A percentile compares a stretch with the other conserved stretches of the same genome.
Evolutionary conservation across 2,888 invertebrate genomes (phyloP).

Genomic region (Ophraella communa): DNA sequence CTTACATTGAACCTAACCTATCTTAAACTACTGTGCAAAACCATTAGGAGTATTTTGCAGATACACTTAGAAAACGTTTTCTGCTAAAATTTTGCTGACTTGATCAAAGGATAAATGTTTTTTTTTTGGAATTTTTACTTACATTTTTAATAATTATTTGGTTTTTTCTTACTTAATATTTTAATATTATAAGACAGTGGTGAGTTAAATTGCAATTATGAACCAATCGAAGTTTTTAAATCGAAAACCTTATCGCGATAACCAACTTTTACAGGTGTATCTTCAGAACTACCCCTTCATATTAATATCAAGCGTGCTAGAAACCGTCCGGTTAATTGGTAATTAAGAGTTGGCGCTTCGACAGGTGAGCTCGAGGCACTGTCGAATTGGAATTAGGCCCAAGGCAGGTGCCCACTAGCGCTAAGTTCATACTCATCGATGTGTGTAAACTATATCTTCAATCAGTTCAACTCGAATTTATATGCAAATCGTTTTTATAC

Average conservation of each 20-base stretch:
- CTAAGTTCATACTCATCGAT: constrained; percentile 3
- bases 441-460: constrained; percentile 31
- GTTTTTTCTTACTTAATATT: too few species aligned
- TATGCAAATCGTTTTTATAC: constrained; percentile 19
- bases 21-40: too few species aligned
- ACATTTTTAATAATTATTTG: too few species aligned
- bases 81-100: too few species aligned
- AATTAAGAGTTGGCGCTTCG: constrained; percentile 42
- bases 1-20: too few species aligned
- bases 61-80: too few species aligned
- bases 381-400: constrained; percentile 32
- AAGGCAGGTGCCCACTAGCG: constrained; percentile 39
- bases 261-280: constrained; percentile 38
- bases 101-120: too few species aligned
- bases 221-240: constrained; percentile 6
- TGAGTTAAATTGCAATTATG: too few species aligned
- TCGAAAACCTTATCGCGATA: constrained; percentile 24
- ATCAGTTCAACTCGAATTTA: constrained; percentile 28
- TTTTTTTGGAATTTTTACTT: too few species aligned
- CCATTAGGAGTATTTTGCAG: too few species aligned
- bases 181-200: too few species aligned
- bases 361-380: constrained; percentile 40
- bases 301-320: constrained; percentile 40
- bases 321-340: constrained; percentile 41
- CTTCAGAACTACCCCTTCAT: constrained; percentile 37